phyloP scores from a whole-genome alignment of 2,113 vertebrate genomes.

The Nibea albiflora region DNA sequence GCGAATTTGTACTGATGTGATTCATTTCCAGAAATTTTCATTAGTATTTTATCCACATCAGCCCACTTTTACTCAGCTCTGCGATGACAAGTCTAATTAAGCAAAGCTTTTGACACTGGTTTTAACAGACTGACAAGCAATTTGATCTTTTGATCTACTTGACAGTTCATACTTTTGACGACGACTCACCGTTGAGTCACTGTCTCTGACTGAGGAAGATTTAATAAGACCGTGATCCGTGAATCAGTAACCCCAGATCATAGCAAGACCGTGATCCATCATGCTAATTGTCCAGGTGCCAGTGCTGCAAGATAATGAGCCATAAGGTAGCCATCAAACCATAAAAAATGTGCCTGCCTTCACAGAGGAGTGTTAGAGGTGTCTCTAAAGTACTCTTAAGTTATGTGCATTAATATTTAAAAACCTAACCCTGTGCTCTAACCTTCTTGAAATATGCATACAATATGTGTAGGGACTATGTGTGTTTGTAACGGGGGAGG shows the following conservation, averaged over 20 bases:
- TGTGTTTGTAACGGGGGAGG: not conserved
- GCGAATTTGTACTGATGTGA: no score
- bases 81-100: not conserved
- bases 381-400: conserved; percentile 8
- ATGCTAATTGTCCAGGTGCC: conserved; percentile 7
- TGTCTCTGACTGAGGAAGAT: not conserved
- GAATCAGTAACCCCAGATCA: conserved; percentile 1
- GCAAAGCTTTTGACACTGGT: not conserved
- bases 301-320: conserved; percentile 29
- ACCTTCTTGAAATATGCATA: conserved; percentile 18
- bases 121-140: not conserved
- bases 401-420: conserved; percentile 44
- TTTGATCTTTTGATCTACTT: not conserved
- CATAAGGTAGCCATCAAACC: conserved; percentile 8
- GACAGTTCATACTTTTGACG: not conserved
- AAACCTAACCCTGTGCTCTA: not conserved
- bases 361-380: not conserved
- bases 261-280: conserved; percentile 15
- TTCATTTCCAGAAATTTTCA: not conserved
- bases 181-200: not conserved
- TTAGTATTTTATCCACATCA: not conserved
- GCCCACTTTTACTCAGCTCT: not conserved
- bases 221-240: conserved; percentile 1
- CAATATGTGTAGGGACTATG: not conserved
- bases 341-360: conserved; percentile 6